These are phyloP conservation scores for Mustelus asterias DNA, from an alignment of 2,113 vertebrate species.

Conservation along the genomic window DNA sequence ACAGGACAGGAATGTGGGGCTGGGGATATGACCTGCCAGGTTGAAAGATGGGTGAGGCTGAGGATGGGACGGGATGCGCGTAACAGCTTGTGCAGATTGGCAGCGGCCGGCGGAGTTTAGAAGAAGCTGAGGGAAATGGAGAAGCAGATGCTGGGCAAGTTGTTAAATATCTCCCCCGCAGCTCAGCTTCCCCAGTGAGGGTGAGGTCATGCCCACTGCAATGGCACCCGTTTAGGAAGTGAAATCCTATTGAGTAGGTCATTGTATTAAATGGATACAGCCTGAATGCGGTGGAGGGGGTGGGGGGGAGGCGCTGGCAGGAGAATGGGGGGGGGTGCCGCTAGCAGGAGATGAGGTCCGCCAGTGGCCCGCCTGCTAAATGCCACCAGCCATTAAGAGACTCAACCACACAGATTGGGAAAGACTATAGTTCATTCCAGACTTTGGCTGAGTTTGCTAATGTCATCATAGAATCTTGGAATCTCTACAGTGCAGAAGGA, in stretches of 20 bases:
- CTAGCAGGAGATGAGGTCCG: neutral
- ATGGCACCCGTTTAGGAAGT: neutral
- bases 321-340: too few relatives aligned
- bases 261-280: neutral
- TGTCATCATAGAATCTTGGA: too few relatives aligned
- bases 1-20: neutral
- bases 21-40: neutral
- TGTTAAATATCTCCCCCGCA: neutral
- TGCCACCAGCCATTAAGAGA: neutral
- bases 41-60: neutral
- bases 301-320: too few relatives aligned
- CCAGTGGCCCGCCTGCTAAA: too few relatives aligned
- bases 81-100: neutral
- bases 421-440: neutral
- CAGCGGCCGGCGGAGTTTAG: neutral
- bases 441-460: neutral
- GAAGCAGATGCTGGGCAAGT: neutral
- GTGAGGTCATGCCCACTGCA: neutral
- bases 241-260: neutral
- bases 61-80: neutral
- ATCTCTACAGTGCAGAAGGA: too few relatives aligned
- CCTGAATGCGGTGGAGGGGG: too few relatives aligned
- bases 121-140: neutral
- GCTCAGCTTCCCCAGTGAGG: neutral
- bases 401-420: neutral